Evolutionary conservation across 2,888 invertebrate genomes (phyloP), one percentile per base, ranked within the genome.

Genomic region (Drosophila rubida): DNA sequence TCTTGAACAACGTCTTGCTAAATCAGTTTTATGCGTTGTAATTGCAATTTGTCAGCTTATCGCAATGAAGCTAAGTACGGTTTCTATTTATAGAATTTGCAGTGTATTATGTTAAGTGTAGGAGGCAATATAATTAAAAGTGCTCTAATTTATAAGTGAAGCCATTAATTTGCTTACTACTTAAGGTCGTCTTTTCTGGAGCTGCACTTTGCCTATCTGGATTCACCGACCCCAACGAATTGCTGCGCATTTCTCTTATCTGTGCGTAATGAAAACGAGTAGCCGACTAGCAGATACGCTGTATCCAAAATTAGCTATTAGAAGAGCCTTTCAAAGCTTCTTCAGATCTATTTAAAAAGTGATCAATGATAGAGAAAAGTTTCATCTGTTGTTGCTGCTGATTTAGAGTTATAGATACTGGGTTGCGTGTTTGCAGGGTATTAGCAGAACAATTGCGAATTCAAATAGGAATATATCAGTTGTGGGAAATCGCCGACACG

Each of bases 401-500:
- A 23, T 13, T 13, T 7, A 22, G 13, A 44, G 13, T 2, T 4
- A 35, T 2, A 11, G 11, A 37, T 7, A 2, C 7, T 14, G n/a
- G 16, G 5, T n/a, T n/a, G 51, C 19, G 7, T 22, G 53, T 11
- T 16, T 55, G 46, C n/a, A 25, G 55, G 45, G 35, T 37, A 55
- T 55, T 51, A 39, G 3, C 53, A 77, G 66, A 85, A 69, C 77
- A 78, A 78, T 80, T 80, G 78, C 81, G 19, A 76, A 74, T 70
- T 51, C 59, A 62, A 78, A 84, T 83, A 55, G 64, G 67, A 69
- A 86, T 82, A 65, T 78, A 57, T 80, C 78, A 75, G 75, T 73
- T 80, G 76, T 86, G 84, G 78, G 81, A 82, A 78, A 82, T 78
- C 84, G 67, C 53, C 69, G 66, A 50, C 72, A 32, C 51, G 50